These are phyloP conservation scores for Myotis yumanensis DNA, from an alignment of 2,113 vertebrate genomes.

Conservation along the genomic window DNA sequence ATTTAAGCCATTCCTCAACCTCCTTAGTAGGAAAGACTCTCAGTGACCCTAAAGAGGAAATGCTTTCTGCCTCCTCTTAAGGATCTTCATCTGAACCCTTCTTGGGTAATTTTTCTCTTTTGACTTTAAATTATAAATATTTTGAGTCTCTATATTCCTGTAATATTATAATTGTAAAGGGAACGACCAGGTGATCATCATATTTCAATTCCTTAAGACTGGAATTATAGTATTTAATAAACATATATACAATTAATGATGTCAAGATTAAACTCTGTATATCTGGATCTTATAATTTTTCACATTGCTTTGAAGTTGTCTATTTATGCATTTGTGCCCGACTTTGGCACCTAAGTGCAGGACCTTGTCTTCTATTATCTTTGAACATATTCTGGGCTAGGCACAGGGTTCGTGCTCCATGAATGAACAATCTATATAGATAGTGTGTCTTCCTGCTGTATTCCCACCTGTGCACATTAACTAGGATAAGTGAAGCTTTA, in stretches of 20 bases:
- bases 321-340: background rate
- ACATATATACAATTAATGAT: background rate
- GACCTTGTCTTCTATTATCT: background rate
- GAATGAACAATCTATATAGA: background rate
- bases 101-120: background rate
- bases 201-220: background rate
- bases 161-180: background rate
- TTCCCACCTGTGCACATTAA: background rate
- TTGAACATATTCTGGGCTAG: background rate
- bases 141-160: background rate
- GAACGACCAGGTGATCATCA: background rate
- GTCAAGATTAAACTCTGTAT: background rate
- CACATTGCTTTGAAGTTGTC: background rate
- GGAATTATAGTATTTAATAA: background rate
- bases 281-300: background rate
- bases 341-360: background rate
- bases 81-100: background rate
- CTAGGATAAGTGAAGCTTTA: background rate
- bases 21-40: background rate
- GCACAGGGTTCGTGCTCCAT: background rate
- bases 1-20: background rate
- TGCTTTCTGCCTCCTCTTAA: background rate
- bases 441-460: fast-evolving
- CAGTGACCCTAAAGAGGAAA: background rate
- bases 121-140: background rate